These are phyloP conservation scores for Camponotus vicinus DNA, from an alignment of 1,140 invertebrate species.

Conservation along the genomic window DNA sequence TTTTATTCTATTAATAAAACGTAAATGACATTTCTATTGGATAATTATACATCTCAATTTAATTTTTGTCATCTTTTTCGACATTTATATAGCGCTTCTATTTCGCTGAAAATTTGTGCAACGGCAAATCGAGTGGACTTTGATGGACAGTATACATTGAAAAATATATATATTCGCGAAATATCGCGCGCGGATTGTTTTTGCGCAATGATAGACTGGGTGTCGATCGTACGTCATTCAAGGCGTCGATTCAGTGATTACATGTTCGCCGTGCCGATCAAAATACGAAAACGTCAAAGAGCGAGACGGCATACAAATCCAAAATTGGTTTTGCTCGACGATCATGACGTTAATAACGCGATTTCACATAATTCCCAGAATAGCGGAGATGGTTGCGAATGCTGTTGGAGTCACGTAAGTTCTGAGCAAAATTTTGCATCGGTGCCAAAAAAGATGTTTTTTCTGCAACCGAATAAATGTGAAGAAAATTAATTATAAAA, in stretches of 20 bases:
- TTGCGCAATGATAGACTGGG: constrained; percentile 91
- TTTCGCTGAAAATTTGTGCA: constrained; percentile 28
- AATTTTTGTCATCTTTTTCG: not conserved
- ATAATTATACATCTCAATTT: not conserved
- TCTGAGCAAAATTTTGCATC: not conserved
- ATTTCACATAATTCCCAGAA: constrained; percentile 31
- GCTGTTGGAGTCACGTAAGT: constrained; percentile 79
- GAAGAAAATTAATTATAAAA: not conserved
- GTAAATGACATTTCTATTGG: not conserved
- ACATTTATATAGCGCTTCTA: not conserved
- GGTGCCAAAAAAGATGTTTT: not conserved
- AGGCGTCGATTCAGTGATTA: constrained; percentile 91
- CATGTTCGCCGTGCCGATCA: constrained; percentile 89
- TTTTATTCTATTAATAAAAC: not conserved
- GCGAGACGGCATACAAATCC: constrained; percentile 69
- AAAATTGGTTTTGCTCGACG: not conserved
- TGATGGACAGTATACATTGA: constrained; percentile 38
- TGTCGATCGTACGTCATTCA: constrained; percentile 91
- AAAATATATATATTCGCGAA: constrained; percentile 55
- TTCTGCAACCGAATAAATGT: no score
- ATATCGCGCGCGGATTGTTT: constrained; percentile 40
- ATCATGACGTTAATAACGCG: constrained; percentile 44
- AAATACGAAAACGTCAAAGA: constrained; percentile 87
- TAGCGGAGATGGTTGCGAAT: constrained; percentile 64
- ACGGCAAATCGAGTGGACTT: constrained; percentile 48